Evolutionary conservation across 2,113 vertebrate species (phyloP).

Genomic region (Pelvicachromis taeniatus): DNA sequence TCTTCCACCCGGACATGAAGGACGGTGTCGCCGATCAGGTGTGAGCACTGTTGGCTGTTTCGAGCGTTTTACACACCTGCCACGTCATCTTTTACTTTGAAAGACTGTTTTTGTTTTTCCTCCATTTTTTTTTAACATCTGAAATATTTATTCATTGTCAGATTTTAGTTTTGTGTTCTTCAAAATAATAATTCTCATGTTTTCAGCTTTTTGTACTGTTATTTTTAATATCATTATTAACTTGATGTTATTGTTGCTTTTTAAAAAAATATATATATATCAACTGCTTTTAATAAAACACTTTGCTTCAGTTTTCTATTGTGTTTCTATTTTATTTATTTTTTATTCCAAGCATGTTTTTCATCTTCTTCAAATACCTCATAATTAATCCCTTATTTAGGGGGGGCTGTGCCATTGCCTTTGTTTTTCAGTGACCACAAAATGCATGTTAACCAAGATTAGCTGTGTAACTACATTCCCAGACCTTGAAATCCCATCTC

Average conservation of each 20-base stretch:
- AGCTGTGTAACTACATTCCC: constrained; percentile 35
- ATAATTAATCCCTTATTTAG: constrained; percentile 35
- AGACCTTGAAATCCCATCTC: constrained; percentile 55
- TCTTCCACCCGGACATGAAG: neutral
- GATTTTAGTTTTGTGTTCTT: neutral
- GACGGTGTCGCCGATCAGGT: constrained; percentile 16
- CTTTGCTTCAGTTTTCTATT: constrained; percentile 28
- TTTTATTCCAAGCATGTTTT: constrained; percentile 6
- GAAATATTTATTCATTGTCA: constrained; percentile 37
- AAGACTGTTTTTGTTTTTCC: neutral
- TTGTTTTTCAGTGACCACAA: constrained; percentile 41
- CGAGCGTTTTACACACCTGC: neutral
- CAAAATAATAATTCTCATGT: neutral
- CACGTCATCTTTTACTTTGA: constrained; percentile 1
- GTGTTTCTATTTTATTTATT: constrained; percentile 3
- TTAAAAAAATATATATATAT: neutral
- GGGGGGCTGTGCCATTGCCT: constrained; percentile 1
- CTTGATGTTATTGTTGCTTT: neutral
- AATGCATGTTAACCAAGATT: constrained; percentile 38
- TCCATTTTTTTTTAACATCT: neutral
- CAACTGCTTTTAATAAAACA: constrained; percentile 52
- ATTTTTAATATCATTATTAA: neutral
- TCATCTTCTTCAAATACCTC: constrained; percentile 26
- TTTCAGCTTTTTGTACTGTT: neutral
- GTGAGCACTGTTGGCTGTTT: constrained; percentile 47